Conservation (phyloP, 2,797 vertebrate species). For the Aeoliscus strigatus region DNA sequence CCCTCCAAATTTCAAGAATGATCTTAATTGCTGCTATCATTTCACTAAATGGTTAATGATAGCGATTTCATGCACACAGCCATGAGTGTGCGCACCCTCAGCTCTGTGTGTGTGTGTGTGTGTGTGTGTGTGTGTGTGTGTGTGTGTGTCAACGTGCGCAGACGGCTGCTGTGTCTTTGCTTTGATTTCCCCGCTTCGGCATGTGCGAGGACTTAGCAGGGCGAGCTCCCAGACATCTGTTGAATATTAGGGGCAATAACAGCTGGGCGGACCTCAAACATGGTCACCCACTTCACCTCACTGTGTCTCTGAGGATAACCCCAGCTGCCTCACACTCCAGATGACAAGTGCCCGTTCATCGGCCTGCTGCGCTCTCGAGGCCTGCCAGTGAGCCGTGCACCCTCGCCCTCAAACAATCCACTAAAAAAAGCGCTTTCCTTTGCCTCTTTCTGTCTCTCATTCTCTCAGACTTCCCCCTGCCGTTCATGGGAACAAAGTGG, state of each 20-base stretch:
- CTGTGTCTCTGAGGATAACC: slow-evolving; percentile 72
- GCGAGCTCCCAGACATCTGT: slow-evolving; percentile 71
- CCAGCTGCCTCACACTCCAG: slow-evolving; percentile 66
- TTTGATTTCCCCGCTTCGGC: slow-evolving; percentile 63
- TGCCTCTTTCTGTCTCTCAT: slow-evolving; percentile 15
- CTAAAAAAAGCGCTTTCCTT: slow-evolving; percentile 30
- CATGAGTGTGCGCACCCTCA: slow-evolving; percentile 43
- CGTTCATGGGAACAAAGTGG: slow-evolving; percentile 68
- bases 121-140: slow-evolving; percentile 33
- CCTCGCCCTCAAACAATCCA: slow-evolving; percentile 34
- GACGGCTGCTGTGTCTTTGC: slow-evolving; percentile 49
- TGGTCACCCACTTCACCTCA: slow-evolving; percentile 74
- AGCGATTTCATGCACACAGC: slow-evolving; percentile 55
- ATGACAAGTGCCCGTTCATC: slow-evolving; percentile 68
- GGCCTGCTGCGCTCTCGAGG: slow-evolving; percentile 44
- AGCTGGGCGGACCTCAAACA: slow-evolving; percentile 76
- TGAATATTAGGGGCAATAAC: slow-evolving; percentile 76
- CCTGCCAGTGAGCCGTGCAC: slow-evolving; percentile 35
- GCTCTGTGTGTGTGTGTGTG: slow-evolving; percentile 25
- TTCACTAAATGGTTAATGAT: slow-evolving; percentile 68
- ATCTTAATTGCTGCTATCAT: slow-evolving; percentile 64
- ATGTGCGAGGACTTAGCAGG: slow-evolving; percentile 69
- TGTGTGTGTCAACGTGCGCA: too few relatives aligned
- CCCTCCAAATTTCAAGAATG: slow-evolving; percentile 45
- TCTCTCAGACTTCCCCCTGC: slow-evolving; percentile 22